Evolutionary conservation across 2,113 vertebrate species (phyloP).

Genomic region (Epinephelus fuscoguttatus): DNA sequence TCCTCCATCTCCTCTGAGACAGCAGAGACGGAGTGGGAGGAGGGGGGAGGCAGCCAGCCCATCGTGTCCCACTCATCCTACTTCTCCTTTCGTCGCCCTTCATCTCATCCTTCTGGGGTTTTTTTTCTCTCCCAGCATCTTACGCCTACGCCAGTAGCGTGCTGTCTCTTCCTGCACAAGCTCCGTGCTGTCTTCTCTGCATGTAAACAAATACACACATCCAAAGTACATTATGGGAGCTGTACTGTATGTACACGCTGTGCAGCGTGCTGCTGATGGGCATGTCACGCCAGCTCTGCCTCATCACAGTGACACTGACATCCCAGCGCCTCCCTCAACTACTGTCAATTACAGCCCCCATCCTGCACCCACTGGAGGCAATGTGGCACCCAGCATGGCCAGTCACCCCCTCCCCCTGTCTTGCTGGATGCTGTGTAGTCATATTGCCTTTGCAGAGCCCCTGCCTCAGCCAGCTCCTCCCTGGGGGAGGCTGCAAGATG

Average conservation of each 20-base stretch:
- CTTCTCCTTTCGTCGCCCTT: constrained; percentile 54
- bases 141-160: constrained; percentile 40
- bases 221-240: constrained; percentile 15
- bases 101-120: constrained; percentile 27
- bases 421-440: constrained; percentile 40
- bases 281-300: constrained; percentile 38
- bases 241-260: constrained; percentile 17
- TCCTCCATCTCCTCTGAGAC: constrained; percentile 53
- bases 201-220: constrained; percentile 54
- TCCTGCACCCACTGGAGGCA: background rate
- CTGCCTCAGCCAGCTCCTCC: background rate
- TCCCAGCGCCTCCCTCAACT: constrained; percentile 30
- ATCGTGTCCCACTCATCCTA: constrained; percentile 60
- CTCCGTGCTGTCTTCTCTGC: constrained; percentile 27
- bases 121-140: constrained; percentile 26
- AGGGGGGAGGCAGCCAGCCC: constrained; percentile 47
- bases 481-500: background rate
- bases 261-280: background rate
- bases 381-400: constrained; percentile 14
- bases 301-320: constrained; percentile 52
- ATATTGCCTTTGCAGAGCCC: constrained; percentile 23
- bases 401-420: background rate
- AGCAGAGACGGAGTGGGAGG: constrained; percentile 25
- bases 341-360: constrained; percentile 42
- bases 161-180: constrained; percentile 33